phyloP scores from a whole-genome alignment of 2,113 vertebrate genomes.

The Pteropus alecto region DNA sequence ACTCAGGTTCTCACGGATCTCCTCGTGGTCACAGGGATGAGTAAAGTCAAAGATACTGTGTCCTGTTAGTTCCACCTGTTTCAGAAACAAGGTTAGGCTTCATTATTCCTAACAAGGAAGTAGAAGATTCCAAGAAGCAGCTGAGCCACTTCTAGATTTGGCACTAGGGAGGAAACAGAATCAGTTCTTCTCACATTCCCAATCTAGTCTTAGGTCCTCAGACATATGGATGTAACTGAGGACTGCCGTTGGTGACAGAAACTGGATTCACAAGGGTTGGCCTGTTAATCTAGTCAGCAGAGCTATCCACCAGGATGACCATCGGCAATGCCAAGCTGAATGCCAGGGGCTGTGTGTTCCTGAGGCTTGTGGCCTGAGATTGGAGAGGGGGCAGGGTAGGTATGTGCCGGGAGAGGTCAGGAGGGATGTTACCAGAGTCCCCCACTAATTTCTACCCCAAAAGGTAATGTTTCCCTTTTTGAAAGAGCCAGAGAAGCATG shows the following conservation, averaged over 20 bases:
- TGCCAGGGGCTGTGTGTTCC: not conserved
- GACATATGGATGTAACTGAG: fast-evolving
- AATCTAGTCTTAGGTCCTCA: not conserved
- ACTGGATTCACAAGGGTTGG: not conserved
- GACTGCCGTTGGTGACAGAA: not conserved
- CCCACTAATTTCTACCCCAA: not conserved
- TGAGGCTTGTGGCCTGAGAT: not conserved
- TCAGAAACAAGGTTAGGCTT: conserved; percentile 39
- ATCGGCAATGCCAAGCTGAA: not conserved
- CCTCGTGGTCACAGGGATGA: conserved; percentile 96
- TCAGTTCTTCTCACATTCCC: not conserved
- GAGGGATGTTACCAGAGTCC: not conserved
- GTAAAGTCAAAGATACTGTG: conserved; percentile 97
- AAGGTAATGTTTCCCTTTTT: not conserved
- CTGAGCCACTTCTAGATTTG: not conserved
- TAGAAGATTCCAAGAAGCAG: not conserved
- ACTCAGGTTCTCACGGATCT: conserved; percentile 92
- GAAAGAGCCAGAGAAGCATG: not conserved
- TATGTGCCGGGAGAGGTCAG: not conserved
- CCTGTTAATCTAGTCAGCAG: not conserved
- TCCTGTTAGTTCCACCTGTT: conserved; percentile 95
- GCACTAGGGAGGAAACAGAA: not conserved
- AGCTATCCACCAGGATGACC: not conserved
- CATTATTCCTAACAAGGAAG: not conserved
- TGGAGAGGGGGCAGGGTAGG: not conserved